Base-by-base conservation (phyloP, 2,113 vertebrate genomes). In the Dascyllus trimaculatus region DNA sequence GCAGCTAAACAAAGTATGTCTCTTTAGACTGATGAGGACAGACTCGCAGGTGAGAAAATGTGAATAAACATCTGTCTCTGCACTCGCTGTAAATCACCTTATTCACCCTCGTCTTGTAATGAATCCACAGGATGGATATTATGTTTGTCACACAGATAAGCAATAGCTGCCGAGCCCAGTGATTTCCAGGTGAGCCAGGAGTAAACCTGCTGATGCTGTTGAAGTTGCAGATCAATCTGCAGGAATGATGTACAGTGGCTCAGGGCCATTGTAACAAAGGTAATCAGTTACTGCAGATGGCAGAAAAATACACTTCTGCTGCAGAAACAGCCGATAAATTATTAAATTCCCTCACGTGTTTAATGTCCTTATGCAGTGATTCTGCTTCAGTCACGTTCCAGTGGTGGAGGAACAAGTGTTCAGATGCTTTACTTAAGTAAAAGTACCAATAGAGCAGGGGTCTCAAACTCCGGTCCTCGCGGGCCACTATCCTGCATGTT, bases 151-250 rank as follows among this genome's bases (percentile, higher is more conserved):
- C 71, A 32, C 45, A 46, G 68, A 85, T 81, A 71, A 85, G 64
- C 38, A 70, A 76, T 82, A 76, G 82, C 68, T 19, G 48, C 60
- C 0, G 10, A 57, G 72, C 53, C 24, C 45, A 1, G 56, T 38
- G 80, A 66, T 82, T 74, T 84, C 81, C 58, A 63, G 56, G 67
- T 53, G 73, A 63, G 54, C 51, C 62, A 9, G 63, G 62, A 75
- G 65, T 17, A 57, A 90, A 81, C 57, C 78, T 84, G 82, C 78
- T 86, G 89, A 90, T 85, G 74, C 62, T 64, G 78, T 59, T 79
- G 71, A 75, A 83, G 86, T 6, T 64, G 69, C 78, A 71, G 72
- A 86, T 89, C 76, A 85, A 77, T 91, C 76, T 63, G 58, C 21
- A 21, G 65, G 73, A 56, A 63, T 63, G 78, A 90, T 79, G 84